Evolutionary conservation across 2,888 invertebrate species (phyloP).

Genomic region (Hyles lineata): DNA sequence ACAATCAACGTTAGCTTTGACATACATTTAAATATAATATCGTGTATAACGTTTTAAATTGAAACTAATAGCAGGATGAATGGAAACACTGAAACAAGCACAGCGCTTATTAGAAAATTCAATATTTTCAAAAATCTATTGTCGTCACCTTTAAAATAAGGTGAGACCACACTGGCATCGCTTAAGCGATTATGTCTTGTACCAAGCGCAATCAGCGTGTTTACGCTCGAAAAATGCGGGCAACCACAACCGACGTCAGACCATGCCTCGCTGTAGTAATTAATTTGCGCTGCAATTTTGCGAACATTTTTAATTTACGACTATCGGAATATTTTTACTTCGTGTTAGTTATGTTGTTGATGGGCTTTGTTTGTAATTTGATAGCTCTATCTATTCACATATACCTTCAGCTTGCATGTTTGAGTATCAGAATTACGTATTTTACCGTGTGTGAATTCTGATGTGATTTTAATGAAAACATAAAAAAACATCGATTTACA

Average conservation of each 20-base stretch:
- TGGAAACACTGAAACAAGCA: no score
- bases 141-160: neutral
- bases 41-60: no score
- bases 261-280: constrained; percentile 32
- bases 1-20: no score
- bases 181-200: constrained; percentile 17
- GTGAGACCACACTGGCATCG: constrained; percentile 20
- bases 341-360: neutral
- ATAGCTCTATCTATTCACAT: no score
- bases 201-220: constrained; percentile 20
- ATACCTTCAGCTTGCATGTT: no score
- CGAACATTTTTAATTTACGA: constrained; percentile 29
- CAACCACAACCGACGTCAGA: constrained; percentile 24
- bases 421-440: no score
- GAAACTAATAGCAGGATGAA: no score
- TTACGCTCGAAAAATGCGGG: constrained; percentile 28
- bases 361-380: neutral
- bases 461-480: no score
- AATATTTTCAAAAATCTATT: neutral
- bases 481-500: no score
- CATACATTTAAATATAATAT: no score
- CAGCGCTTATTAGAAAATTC: neutral
- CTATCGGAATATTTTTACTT: constrained; percentile 26
- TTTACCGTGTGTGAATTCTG: no score
- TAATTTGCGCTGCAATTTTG: constrained; percentile 31